phyloP scores from a whole-genome alignment of 2,888 invertebrate species.

The Leucozona laternaria region DNA sequence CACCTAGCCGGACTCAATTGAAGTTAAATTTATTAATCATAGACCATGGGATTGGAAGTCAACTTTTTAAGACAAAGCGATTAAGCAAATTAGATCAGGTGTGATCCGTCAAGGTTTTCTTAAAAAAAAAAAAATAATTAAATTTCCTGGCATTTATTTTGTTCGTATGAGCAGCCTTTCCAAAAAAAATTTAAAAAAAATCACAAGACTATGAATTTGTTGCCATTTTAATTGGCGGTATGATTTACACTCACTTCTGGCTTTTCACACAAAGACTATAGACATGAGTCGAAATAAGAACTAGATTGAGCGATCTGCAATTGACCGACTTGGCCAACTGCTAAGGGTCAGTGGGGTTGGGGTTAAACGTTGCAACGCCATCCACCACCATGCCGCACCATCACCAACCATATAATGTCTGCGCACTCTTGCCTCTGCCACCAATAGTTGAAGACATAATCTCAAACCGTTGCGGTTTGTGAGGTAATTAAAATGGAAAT shows the following conservation, averaged over 20 bases:
- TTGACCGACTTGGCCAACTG: slow-evolving; percentile 39
- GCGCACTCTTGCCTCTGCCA: neutral
- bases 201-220: neutral
- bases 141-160: slow-evolving; percentile 42
- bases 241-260: slow-evolving; percentile 17
- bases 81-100: slow-evolving; percentile 24
- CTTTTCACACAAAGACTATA: slow-evolving; percentile 1
- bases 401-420: neutral
- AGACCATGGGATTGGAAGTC: slow-evolving; percentile 27
- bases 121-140: slow-evolving; percentile 1
- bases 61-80: slow-evolving; percentile 26
- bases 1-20: slow-evolving; percentile 6
- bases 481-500: slow-evolving; percentile 74
- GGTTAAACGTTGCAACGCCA: slow-evolving; percentile 58
- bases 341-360: slow-evolving; percentile 62
- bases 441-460: slow-evolving; percentile 35
- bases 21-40: slow-evolving; percentile 21
- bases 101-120: slow-evolving; percentile 33
- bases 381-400: neutral
- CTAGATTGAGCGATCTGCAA: slow-evolving; percentile 11
- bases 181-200: slow-evolving; percentile 22
- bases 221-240: slow-evolving; percentile 6
- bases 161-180: neutral
- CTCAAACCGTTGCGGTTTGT: slow-evolving; percentile 40
- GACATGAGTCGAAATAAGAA: slow-evolving; percentile 11